Evolutionary conservation across 1,140 invertebrate species (phyloP), one percentile per base, ranked within the genome.

Genomic region (Dermatophagoides farinae): DNA sequence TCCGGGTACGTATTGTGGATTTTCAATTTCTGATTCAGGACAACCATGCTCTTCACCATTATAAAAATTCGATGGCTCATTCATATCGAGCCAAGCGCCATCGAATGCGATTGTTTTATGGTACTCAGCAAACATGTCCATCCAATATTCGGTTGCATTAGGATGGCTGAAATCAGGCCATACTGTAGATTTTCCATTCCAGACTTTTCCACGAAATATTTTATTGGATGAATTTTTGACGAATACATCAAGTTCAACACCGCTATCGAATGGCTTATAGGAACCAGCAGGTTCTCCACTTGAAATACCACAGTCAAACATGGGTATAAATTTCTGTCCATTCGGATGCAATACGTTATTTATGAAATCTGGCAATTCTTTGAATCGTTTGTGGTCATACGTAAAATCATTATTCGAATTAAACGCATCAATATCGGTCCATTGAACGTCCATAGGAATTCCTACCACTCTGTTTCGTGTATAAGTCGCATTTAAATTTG

Each of bases 401-500:
- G 75, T 77, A 65, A 76, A 77, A 57, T 69, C 68, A 49, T 66
- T 67, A 57, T 69, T 62, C 6, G 66, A 64, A 23, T 68, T 65
- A 69, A 75, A 71, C 57, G 71, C 71, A 62, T 77, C 75, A 52
- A 76, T 75, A 61, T 76, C 75, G 50, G 68, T 68, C 67, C 68
- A 75, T 54, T 73, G 71, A 31, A 70, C 70, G 5, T n/a, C 43
- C 43, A 44, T 16, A 5, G 43, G 75, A 61, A 76, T 73, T 49
- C 65, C 65, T 43, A 67, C 67, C 22, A 66, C 63, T 11, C 65
- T 38, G 22, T 66, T 75, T 43, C 73, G 55, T 37, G 72, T 54
- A 14, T 72, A 66, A 12, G 67, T 68, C 52, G 61, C 60, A 65
- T 71, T 76, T 0, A 84, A 85, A 23, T 80, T 75, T 57, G 83